Evolutionary conservation across 1,140 invertebrate genomes (phyloP), one percentile per base, ranked within the genome.

Genomic region (Megalopta genalis): DNA sequence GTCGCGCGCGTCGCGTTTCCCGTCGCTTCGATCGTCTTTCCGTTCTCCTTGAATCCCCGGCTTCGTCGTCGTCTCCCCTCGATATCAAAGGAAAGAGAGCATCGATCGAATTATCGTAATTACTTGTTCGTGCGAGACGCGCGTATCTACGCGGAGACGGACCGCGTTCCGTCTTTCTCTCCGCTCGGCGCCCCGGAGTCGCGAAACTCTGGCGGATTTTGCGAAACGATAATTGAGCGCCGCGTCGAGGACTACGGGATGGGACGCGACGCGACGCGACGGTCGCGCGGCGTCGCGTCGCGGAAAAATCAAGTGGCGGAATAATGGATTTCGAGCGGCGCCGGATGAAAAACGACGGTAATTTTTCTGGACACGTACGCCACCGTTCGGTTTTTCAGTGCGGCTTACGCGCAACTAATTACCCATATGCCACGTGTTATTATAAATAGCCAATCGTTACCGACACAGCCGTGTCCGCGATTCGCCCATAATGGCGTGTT

Each of bases 381-480:
- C 65, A 75, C 77, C 84, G 86, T 85, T 82, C 85, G 84, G 76
- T 86, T 86, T 86, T 86, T 86, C 84, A 82, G 84, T 67, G 80
- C 54, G 85, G 86, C 80, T 91, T 88, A 90, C 88, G 90, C 89
- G 89, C 88, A 91, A 90, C 91, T 93, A 93, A 93, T 92, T 92
- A 92, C 90, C 91, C 89, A 89, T 91, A 90, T 90, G 88, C 90
- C 91, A 89, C 90, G 89, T 91, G 90, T 91, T 91, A 93, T 93
- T 92, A 92, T 92, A 92, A 93, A 93, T 93, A 93, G 91, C 92
- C 91, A 91, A 92, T 93, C 90, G 92, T 92, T 92, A 92, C 84
- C 84, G 90, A 88, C 88, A 88, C 88, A 89, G 89, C 90, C 90
- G 90, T 89, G 89, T 88, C 89, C 88, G 87, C 88, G 89, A 89